phyloP scores from a whole-genome alignment of 2,888 invertebrate species.

The Acanthoscelides obtectus region DNA sequence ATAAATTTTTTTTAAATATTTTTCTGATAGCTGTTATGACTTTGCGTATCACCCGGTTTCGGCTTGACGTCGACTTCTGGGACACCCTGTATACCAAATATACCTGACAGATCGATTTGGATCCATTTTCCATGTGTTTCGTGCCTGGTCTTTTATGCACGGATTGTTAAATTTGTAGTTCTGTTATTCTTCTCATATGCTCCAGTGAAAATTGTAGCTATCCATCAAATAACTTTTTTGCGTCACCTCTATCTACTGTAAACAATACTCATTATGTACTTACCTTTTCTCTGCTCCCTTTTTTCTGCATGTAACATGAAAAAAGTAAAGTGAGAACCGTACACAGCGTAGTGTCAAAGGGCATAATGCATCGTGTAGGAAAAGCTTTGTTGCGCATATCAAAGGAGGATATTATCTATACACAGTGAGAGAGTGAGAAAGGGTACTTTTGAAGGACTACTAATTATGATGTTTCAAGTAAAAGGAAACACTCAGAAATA shows the following conservation, averaged over 20 bases:
- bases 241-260: not conserved
- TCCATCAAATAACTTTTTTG: too few relatives aligned
- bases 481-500: not conserved
- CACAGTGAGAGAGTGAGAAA: not conserved
- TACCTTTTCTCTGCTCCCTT: conserved; percentile 85
- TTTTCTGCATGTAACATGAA: conserved; percentile 58
- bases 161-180: too few relatives aligned
- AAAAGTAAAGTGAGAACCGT: not conserved
- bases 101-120: too few relatives aligned
- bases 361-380: not conserved
- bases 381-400: not conserved
- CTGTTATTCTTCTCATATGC: too few relatives aligned
- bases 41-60: too few relatives aligned
- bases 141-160: too few relatives aligned
- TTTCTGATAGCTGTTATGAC: too few relatives aligned
- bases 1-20: too few relatives aligned
- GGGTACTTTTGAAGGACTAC: not conserved
- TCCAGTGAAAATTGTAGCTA: too few relatives aligned
- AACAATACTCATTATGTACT: conserved; percentile 39
- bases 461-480: not conserved
- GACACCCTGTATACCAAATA: too few relatives aligned
- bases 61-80: too few relatives aligned
- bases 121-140: too few relatives aligned
- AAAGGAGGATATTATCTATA: not conserved
- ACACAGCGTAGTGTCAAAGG: not conserved